phyloP scores from a whole-genome alignment of 2,888 invertebrate genomes.

The Therioaphis trifolii region DNA sequence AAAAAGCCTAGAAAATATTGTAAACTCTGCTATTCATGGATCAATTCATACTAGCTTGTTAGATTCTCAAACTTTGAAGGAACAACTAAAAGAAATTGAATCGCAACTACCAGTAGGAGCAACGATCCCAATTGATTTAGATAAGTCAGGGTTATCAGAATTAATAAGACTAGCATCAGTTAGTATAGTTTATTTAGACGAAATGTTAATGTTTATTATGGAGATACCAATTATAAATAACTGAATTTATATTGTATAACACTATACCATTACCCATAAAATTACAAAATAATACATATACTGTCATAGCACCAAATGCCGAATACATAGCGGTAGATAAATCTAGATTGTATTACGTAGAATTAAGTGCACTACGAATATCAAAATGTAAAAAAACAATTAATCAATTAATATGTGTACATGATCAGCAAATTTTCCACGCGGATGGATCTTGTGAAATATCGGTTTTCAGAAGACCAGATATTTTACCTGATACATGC shows the following conservation, averaged over 20 bases:
- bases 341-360: no score
- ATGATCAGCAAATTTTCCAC: neutral
- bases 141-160: no score
- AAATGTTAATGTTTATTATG: neutral
- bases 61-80: no score
- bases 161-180: neutral
- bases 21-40: no score
- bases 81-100: no score
- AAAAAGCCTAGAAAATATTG: no score
- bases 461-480: no score
- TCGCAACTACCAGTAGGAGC: no score
- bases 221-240: neutral
- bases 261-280: neutral
- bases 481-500: no score
- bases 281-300: neutral
- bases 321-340: neutral
- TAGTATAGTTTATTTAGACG: neutral
- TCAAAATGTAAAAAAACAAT: neutral
- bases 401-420: neutral
- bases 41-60: no score
- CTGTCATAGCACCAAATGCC: neutral
- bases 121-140: no score
- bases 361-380: neutral
- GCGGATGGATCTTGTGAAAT: no score
- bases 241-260: neutral